Evolutionary conservation across 1,140 invertebrate species (phyloP), one percentile per base, ranked within the genome.

Genomic region (Diachasmimorpha longicaudata): DNA sequence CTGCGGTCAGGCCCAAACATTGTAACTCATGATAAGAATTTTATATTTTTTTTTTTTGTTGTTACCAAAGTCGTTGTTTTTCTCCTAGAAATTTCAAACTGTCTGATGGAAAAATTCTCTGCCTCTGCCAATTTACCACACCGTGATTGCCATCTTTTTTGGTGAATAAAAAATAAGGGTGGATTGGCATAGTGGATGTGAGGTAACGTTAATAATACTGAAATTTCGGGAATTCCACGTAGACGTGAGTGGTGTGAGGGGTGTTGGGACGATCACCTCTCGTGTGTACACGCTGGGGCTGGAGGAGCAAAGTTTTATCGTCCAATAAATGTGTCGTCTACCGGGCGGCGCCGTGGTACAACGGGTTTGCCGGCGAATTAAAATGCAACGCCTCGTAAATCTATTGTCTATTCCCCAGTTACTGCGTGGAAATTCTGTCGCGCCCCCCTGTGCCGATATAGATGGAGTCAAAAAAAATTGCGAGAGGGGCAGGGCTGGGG

Each of bases 251-350:
- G 52, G 76, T 52, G 73, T 67, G 68, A 19, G 74, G 72, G 58
- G 76, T 75, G 77, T 75, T 75, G 77, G 75, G 37, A 75, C 79
- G 75, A 79, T 73, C 78, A 81, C 78, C 77, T 14, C 75, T 73
- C 25, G 78, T 69, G 70, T 70, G 78, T 71, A 79, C 63, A 78
- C 74, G 63, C 46, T 37, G 44, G 55, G 81, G 80, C 31, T 63
- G 58, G 58, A 25, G 79, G 78, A 80, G 79, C 79, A 77, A 81
- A 85, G 84, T 83, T 84, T 85, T 85, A 85, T 85, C 83, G 82
- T 79, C 83, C 82, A 85, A 85, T 85, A 85, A 85, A 84, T 82
- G 84, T 85, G 82, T 85, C 84, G 84, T 82, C 82, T 84, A 81
- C 79, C 79, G 74, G 78, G 75, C 79, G 78, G 78, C 77, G 73